Conservation (phyloP, 2,888 invertebrate species). For the Nephrocerus scutellatus region DNA sequence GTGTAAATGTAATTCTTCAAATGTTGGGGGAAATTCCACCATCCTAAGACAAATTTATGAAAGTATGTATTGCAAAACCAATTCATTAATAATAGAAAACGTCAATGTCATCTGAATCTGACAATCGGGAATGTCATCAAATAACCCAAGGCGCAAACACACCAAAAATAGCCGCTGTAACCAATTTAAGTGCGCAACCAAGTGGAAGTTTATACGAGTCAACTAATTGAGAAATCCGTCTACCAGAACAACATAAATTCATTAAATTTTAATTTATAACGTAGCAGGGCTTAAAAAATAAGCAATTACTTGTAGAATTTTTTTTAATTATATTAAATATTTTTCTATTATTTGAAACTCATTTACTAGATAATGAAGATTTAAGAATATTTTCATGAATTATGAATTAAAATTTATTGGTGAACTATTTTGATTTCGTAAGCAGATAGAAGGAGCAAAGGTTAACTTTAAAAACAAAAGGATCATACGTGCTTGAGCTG, state of each 20-base stretch:
- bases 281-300: not conserved
- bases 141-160: not conserved
- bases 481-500: not conserved
- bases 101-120: not conserved
- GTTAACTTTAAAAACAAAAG: not conserved
- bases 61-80: too few species aligned
- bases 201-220: too few species aligned
- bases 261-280: slow-evolving; percentile 1
- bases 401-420: slow-evolving; percentile 8
- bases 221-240: too few species aligned
- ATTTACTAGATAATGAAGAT: too few species aligned
- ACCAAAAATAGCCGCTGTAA: slow-evolving; percentile 1
- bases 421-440: slow-evolving; percentile 1
- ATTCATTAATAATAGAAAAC: too few species aligned
- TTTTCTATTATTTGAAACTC: too few species aligned
- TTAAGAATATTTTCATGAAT: too few species aligned
- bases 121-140: not conserved
- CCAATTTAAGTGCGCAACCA: not conserved
- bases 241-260: too few species aligned
- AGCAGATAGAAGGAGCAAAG: not conserved
- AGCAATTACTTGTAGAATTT: not conserved
- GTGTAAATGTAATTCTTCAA: not conserved
- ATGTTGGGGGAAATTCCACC: not conserved
- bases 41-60: too few species aligned
- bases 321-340: too few species aligned